phyloP scores from a whole-genome alignment of 30 jellyfish, hydroid and myxozoan species.

The Phacellophora camtschatica region DNA sequence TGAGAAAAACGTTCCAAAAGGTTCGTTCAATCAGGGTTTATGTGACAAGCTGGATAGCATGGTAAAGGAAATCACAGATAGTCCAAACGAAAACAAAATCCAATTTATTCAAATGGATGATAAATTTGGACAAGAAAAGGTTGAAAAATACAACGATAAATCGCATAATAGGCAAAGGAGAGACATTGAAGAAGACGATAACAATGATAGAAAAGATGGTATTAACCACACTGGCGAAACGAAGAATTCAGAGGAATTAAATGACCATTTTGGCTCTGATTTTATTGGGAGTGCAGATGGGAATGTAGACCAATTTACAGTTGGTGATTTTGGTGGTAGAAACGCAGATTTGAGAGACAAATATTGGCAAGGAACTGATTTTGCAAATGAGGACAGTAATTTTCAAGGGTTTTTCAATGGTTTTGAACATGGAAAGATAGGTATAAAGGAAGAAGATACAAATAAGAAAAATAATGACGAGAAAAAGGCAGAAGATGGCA shows the following conservation, averaged over 20 bases:
- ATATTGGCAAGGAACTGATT: neutral
- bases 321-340: too few species aligned
- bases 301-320: too few species aligned
- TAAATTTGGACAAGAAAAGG: constrained; percentile 45
- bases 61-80: constrained; percentile 14
- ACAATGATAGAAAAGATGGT: neutral
- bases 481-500: neutral
- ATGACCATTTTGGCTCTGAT: too few species aligned
- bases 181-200: neutral
- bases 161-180: too few species aligned
- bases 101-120: constrained; percentile 18
- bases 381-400: neutral
- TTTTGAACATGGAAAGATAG: too few species aligned
- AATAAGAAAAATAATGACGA: too few species aligned
- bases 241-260: neutral
- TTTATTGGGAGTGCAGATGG: too few species aligned
- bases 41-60: constrained; percentile 38
- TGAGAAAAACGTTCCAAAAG: constrained; percentile 64
- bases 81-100: neutral
- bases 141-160: neutral
- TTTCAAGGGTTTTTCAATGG: too few species aligned
- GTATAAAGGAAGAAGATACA: too few species aligned
- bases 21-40: constrained; percentile 13
- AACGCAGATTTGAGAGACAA: too few species aligned
- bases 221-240: neutral